These are phyloP conservation scores for Melanerpes formicivorus DNA, from an alignment of 2,113 vertebrate species.

Conservation along the genomic window DNA sequence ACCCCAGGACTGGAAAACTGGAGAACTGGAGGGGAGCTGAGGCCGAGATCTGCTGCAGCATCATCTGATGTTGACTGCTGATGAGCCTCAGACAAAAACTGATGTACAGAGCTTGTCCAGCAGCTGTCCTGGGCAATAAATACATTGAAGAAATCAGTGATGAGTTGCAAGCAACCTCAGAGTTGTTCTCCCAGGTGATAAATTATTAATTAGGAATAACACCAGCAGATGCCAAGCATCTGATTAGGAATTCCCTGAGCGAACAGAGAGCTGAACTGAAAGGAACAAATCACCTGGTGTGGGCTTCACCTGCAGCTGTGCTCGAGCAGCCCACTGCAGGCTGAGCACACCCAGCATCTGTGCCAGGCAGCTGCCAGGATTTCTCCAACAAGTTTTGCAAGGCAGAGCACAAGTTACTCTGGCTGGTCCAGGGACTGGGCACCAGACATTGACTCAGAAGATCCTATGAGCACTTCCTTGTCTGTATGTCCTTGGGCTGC, in stretches of 20 bases:
- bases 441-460: conserved; percentile 50
- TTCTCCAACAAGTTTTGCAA: neutral
- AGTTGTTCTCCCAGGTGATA: neutral
- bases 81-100: neutral
- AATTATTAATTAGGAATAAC: neutral
- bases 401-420: conserved; percentile 44
- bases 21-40: neutral
- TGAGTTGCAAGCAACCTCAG: neutral
- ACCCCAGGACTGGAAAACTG: neutral
- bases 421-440: conserved; percentile 20
- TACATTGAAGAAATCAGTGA: neutral
- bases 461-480: conserved; percentile 33
- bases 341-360: neutral
- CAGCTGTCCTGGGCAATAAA: neutral
- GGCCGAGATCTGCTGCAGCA: neutral
- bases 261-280: neutral
- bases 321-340: neutral
- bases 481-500: conserved; percentile 42
- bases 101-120: fast-evolving
- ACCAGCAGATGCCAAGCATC: neutral
- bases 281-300: neutral
- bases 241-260: neutral
- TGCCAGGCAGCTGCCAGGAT: neutral
- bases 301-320: neutral
- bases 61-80: neutral